Evolutionary conservation across 2,113 vertebrate genomes (phyloP).

Genomic region (Speoplatyrhinus poulsoni): DNA sequence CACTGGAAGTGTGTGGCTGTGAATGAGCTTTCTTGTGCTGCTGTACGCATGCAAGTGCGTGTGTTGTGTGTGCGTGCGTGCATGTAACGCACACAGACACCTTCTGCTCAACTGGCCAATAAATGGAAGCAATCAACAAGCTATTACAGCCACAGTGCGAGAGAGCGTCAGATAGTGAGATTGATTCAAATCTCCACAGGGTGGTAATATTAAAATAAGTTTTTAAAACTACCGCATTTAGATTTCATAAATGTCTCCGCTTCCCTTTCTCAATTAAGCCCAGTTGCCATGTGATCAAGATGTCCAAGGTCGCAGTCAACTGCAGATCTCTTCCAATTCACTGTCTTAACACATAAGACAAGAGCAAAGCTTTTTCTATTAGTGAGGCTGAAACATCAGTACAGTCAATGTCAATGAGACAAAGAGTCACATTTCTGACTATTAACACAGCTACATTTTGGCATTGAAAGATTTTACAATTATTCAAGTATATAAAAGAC

Average conservation of each 20-base stretch:
- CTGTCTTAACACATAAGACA: too few relatives aligned
- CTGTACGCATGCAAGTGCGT: conserved; percentile 13
- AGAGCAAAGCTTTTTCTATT: too few relatives aligned
- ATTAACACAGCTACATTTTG: too few relatives aligned
- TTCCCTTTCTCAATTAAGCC: conserved; percentile 11
- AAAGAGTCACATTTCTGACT: too few relatives aligned
- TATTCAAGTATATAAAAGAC: too few relatives aligned
- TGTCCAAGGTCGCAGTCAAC: background rate
- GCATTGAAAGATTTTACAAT: too few relatives aligned
- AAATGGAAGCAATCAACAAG: conserved; percentile 65
- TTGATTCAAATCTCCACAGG: background rate
- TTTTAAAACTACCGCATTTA: background rate
- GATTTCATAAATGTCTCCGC: conserved; percentile 1
- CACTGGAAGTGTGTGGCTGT: background rate
- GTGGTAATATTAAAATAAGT: too few relatives aligned
- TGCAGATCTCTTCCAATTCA: background rate
- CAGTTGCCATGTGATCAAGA: background rate
- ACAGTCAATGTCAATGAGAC: too few relatives aligned
- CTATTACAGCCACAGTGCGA: conserved; percentile 44
- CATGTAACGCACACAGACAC: conserved; percentile 20
- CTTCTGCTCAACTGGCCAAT: conserved; percentile 44
- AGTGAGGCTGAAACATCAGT: too few relatives aligned
- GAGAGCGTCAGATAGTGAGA: background rate
- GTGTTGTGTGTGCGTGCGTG: conserved; percentile 8
- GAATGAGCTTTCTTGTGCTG: background rate